Conservation (phyloP, 2,113 vertebrate species). For the Pygoscelis antarcticus region DNA sequence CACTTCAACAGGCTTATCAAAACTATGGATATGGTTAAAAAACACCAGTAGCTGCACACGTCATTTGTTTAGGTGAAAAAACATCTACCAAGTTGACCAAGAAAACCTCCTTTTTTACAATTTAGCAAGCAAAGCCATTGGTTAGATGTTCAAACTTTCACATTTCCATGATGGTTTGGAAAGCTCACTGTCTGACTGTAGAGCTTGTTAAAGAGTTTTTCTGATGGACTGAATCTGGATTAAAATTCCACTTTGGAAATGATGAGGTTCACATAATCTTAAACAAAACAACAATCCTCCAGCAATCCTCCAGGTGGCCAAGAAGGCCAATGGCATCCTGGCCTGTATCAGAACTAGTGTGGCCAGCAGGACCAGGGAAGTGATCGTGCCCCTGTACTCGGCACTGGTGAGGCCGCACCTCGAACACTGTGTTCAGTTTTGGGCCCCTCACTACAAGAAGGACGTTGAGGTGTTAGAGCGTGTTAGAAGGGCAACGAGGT, state of each 20-base stretch:
- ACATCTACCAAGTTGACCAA: not conserved
- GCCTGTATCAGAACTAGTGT: no score
- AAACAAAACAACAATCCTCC: not conserved
- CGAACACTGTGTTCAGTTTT: no score
- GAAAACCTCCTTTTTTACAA: not conserved
- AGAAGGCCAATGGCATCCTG: no score
- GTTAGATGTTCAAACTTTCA: not conserved
- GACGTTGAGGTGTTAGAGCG: no score
- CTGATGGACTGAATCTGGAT: not conserved
- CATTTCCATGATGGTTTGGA: not conserved
- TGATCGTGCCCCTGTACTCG: no score
- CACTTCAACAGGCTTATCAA: not conserved
- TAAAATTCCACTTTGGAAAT: not conserved
- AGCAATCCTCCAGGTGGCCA: not conserved
- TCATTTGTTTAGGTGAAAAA: not conserved
- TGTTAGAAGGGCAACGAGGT: no score
- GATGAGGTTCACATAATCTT: not conserved
- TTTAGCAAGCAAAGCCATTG: not conserved
- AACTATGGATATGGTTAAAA: not conserved
- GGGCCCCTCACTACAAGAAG: no score
- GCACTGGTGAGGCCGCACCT: no score
- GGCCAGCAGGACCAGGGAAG: no score
- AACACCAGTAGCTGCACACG: not conserved
- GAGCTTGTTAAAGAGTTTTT: not conserved
- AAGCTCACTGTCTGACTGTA: not conserved